Conservation (phyloP, 1,140 invertebrate genomes). For the Cyclina sinensis region DNA sequence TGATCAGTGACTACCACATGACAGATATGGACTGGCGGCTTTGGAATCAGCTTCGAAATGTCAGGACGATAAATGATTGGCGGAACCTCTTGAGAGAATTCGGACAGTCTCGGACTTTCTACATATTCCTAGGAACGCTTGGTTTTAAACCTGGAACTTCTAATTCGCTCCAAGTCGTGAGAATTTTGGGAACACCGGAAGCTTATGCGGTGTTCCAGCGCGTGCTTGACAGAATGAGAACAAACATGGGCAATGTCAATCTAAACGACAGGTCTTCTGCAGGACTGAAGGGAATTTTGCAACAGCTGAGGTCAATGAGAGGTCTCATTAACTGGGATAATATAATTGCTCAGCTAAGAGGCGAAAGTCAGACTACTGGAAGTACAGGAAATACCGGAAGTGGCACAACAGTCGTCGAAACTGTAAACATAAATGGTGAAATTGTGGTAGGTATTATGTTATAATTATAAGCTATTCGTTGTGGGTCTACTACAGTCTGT, state of each 20-base stretch:
- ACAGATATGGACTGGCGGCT: conserved; percentile 57
- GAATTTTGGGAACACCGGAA: conserved; percentile 54
- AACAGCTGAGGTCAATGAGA: conserved; percentile 45
- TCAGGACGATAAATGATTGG: conserved; percentile 23
- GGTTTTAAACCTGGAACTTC: conserved; percentile 57
- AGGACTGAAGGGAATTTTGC: conserved; percentile 35
- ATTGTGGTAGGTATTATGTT: conserved; percentile 12
- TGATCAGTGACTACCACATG: conserved; percentile 61
- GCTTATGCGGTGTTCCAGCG: conserved; percentile 35
- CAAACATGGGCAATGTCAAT: neutral
- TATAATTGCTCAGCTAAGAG: conserved; percentile 15
- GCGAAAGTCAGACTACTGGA: conserved; percentile 9
- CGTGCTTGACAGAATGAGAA: conserved; percentile 27
- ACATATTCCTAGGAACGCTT: conserved; percentile 51
- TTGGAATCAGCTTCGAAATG: conserved; percentile 29
- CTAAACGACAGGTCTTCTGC: neutral
- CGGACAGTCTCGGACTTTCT: conserved; percentile 58
- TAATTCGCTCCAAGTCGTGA: conserved; percentile 46
- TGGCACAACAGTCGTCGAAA: neutral
- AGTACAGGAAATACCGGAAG: neutral
- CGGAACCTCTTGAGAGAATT: conserved; percentile 58
- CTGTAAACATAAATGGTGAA: neutral
- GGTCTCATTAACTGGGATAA: conserved; percentile 54
- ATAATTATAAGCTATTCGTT: too few species aligned
- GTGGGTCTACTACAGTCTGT: too few species aligned